phyloP scores from a whole-genome alignment of 2,888 invertebrate species.

The Pterostichus niger region DNA sequence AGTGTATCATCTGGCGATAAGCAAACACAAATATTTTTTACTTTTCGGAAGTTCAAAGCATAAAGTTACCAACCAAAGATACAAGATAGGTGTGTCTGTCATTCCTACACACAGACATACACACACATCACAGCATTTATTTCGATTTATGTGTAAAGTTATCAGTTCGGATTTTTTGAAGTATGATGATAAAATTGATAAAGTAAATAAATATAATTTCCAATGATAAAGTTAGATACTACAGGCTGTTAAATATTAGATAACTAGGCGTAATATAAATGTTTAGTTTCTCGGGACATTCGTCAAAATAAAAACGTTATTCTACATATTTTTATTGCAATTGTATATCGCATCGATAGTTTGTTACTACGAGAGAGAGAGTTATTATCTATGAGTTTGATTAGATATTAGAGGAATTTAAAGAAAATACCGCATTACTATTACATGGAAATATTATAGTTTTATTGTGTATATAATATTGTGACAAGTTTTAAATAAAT shows the following conservation, averaged over 20 bases:
- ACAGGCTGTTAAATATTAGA: constrained; percentile 44
- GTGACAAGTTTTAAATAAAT: background rate
- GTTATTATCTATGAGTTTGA: background rate
- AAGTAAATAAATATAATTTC: constrained; percentile 61
- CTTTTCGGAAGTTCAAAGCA: constrained; percentile 37
- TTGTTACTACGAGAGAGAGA: constrained; percentile 1
- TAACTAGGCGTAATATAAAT: background rate
- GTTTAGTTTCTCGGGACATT: constrained; percentile 2
- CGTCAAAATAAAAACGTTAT: background rate
- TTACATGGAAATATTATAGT: background rate
- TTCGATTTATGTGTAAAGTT: constrained; percentile 36
- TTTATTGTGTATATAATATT: background rate
- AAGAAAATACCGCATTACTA: background rate
- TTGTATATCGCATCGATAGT: background rate
- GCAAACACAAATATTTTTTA: constrained; percentile 30
- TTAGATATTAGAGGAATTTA: constrained; percentile 1
- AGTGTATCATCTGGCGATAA: constrained; percentile 4
- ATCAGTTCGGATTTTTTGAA: constrained; percentile 59
- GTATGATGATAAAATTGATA: constrained; percentile 60
- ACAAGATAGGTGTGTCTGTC: constrained; percentile 32
- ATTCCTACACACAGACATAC: background rate
- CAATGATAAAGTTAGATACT: constrained; percentile 54
- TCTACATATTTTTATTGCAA: background rate
- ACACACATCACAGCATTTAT: constrained; percentile 28
- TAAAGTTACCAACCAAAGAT: background rate